Evolutionary conservation across 1,140 invertebrate species (phyloP).

Genomic region (Meloidogyne chitwoodi): DNA sequence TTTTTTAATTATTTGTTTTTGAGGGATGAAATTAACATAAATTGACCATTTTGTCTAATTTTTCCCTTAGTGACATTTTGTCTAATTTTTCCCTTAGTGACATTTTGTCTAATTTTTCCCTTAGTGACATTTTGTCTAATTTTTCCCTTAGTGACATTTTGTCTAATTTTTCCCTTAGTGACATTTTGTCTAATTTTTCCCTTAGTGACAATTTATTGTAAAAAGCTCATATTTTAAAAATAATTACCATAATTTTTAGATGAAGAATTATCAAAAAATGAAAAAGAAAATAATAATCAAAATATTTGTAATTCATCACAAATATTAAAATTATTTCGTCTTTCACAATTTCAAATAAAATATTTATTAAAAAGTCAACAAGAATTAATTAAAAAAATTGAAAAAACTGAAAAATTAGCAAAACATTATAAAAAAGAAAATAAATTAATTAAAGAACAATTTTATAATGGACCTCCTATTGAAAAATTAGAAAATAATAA

Average conservation of each 20-base stretch:
- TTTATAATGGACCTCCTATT: neutral
- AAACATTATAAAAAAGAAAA: neutral
- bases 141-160: no score
- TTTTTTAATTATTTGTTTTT: neutral
- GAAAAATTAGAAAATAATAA: neutral
- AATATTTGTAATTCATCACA: slow-evolving; percentile 1
- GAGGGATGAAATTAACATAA: neutral
- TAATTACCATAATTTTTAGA: neutral
- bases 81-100: no score
- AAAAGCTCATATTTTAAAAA: no score
- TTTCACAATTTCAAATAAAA: slow-evolving; percentile 22
- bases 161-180: no score
- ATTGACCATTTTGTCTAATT: no score
- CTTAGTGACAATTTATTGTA: no score
- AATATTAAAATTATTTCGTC: slow-evolving; percentile 27
- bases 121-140: no score
- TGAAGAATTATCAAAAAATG: neutral
- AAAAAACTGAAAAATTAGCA: neutral
- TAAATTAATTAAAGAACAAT: neutral
- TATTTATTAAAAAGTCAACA: slow-evolving; percentile 28
- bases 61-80: no score
- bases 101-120: no score
- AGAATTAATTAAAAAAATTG: slow-evolving; percentile 17
- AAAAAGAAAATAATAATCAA: neutral
- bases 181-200: no score